phyloP scores from a whole-genome alignment of 2,888 invertebrate genomes.

The Griposia aprilina region DNA sequence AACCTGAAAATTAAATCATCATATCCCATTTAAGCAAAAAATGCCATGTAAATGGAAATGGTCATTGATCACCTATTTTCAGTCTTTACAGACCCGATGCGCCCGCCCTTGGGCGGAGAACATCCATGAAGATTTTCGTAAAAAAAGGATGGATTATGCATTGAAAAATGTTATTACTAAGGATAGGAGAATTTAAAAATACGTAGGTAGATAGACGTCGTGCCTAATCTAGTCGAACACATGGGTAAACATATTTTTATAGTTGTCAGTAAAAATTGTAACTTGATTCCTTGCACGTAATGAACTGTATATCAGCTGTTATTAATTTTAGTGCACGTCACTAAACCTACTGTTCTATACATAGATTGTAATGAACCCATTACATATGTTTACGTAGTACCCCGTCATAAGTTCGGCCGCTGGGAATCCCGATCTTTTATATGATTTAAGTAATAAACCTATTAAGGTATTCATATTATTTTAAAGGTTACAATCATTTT shows the following conservation, averaged over 20 bases:
- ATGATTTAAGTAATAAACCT: slow-evolving; percentile 6
- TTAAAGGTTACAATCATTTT: slow-evolving; percentile 26
- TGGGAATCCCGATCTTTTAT: slow-evolving; percentile 16
- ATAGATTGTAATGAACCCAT: slow-evolving; percentile 10
- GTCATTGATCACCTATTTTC: background rate
- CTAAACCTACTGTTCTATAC: slow-evolving; percentile 7
- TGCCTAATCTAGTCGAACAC: background rate
- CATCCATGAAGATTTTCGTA: too few species aligned
- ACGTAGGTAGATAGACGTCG: background rate
- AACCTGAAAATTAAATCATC: background rate
- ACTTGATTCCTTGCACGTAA: slow-evolving; percentile 19
- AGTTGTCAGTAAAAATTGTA: slow-evolving; percentile 11
- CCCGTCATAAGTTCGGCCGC: slow-evolving; percentile 13
- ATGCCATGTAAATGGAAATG: background rate
- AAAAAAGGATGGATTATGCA: background rate
- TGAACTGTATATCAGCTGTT: slow-evolving; percentile 37
- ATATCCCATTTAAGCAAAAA: background rate
- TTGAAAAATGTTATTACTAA: background rate
- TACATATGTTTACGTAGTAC: background rate
- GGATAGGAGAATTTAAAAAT: background rate
- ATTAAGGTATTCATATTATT: slow-evolving; percentile 1
- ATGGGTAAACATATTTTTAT: slow-evolving; percentile 6
- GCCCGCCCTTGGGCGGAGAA: background rate
- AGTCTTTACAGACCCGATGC: background rate
- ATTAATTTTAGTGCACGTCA: slow-evolving; percentile 26